Percentiles rank a stretch among this genome's conserved stretches.
Conservation (phyloP, 2,888 invertebrate genomes). For the Cylloceria caligata region DNA sequence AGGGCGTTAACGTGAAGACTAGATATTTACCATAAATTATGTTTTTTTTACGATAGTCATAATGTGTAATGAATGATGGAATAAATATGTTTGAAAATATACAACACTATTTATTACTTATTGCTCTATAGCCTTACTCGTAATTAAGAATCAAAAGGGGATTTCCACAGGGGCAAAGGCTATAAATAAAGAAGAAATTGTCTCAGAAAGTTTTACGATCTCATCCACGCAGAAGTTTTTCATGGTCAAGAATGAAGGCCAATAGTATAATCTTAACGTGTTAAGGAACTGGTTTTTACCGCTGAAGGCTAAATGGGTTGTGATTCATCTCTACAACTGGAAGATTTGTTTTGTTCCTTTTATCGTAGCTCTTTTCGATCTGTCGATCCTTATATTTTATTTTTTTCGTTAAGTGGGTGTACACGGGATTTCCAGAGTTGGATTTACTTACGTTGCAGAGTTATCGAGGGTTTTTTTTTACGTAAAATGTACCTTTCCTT, state of each 20-base stretch:
- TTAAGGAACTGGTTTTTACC: constrained; percentile 36
- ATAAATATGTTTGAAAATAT: background rate
- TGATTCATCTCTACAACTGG: constrained; percentile 61
- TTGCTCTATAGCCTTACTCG: background rate
- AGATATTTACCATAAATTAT: background rate
- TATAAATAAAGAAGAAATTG: background rate
- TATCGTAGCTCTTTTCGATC: background rate
- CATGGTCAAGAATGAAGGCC: constrained; percentile 60
- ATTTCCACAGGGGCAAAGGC: constrained; percentile 7
- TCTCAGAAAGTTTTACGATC: constrained; percentile 54
- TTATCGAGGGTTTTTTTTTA: too few relatives aligned
- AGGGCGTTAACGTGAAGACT: background rate
- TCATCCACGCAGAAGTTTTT: constrained; percentile 25
- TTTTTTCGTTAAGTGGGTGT: background rate
- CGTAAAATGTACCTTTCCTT: too few relatives aligned
- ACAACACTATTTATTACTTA: background rate
- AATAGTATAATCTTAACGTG: constrained; percentile 38
- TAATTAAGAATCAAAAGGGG: constrained; percentile 1
- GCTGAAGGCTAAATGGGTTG: constrained; percentile 44
- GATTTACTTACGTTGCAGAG: too few relatives aligned
- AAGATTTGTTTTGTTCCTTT: constrained; percentile 36
- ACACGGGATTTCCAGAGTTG: constrained; percentile 37
- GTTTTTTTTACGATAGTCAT: background rate
- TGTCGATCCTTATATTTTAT: background rate
- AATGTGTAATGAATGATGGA: constrained; percentile 5